phyloP scores from a whole-genome alignment of 2,113 vertebrate genomes.

The Sinocyclocheilus maitianheensis region DNA sequence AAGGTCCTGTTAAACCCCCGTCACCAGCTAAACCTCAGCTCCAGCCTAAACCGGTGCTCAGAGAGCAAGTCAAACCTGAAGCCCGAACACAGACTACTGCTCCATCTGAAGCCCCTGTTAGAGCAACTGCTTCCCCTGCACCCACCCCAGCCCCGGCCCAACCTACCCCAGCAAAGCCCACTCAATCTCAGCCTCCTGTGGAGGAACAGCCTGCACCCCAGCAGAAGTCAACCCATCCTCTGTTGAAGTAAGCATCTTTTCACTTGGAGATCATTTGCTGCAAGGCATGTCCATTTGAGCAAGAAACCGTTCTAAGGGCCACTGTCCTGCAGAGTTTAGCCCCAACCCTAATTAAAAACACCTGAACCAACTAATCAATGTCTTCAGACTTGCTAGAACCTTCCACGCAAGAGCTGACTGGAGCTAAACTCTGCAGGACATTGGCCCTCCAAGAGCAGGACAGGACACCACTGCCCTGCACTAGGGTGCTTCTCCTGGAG shows the following conservation, averaged over 20 bases:
- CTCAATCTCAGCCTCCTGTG: constrained; percentile 52
- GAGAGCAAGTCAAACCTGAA: constrained; percentile 60
- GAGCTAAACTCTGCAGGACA: not conserved
- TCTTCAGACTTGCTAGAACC: too few species aligned
- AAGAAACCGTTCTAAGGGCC: not conserved
- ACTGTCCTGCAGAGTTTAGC: not conserved
- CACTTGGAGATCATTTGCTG: not conserved
- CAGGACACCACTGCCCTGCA: not conserved
- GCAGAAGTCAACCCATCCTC: constrained; percentile 82
- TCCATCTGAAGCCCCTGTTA: constrained; percentile 49
- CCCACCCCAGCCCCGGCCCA: constrained; percentile 16
- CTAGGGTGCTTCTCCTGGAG: not conserved
- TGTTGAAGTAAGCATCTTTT: constrained; percentile 89
- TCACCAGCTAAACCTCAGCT: constrained; percentile 62
- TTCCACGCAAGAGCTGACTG: not conserved
- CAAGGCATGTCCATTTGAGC: not conserved
- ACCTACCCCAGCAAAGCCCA: not conserved
- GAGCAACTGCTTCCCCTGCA: constrained; percentile 39
- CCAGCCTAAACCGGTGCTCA: constrained; percentile 54
- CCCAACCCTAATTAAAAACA: not conserved
- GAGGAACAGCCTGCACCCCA: constrained; percentile 72
- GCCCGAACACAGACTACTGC: constrained; percentile 49
- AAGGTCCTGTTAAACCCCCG: constrained; percentile 56
- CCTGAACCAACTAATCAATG: not conserved
- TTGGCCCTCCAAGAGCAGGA: not conserved